These are phyloP conservation scores for Acronicta leporina DNA, from an alignment of 2,888 invertebrate genomes.

Conservation along the genomic window DNA sequence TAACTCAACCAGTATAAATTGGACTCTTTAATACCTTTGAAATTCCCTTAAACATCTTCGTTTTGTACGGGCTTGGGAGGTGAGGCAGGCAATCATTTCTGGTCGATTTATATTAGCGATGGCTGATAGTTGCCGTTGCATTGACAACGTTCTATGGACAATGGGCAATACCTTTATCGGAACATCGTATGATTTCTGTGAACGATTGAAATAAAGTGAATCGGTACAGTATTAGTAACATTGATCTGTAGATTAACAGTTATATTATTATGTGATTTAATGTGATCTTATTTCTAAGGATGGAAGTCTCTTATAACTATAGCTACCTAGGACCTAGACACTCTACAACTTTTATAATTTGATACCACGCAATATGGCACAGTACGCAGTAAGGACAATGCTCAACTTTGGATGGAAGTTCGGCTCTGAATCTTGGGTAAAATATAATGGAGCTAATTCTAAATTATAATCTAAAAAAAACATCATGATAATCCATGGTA, in stretches of 20 bases:
- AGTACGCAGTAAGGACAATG: too few species aligned
- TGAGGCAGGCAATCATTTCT: conserved; percentile 52
- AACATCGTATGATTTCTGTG: conserved; percentile 60
- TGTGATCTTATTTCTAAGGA: not conserved
- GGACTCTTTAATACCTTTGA: conserved; percentile 36
- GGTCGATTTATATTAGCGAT: conserved; percentile 73
- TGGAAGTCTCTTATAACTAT: not conserved
- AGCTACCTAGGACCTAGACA: too few species aligned
- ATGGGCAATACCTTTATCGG: conserved; percentile 73
- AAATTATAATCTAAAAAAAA: too few species aligned
- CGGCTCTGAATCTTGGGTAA: too few species aligned
- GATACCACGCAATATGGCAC: too few species aligned
- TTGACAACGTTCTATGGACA: conserved; percentile 73
- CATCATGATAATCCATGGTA: too few species aligned
- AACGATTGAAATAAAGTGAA: conserved; percentile 37
- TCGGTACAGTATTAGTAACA: conserved; percentile 27
- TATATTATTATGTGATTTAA: not conserved
- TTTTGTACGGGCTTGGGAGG: conserved; percentile 23
- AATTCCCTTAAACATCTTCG: conserved; percentile 7
- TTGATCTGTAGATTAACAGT: conserved; percentile 28
- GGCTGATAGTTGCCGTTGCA: conserved; percentile 69
- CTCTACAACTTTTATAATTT: too few species aligned
- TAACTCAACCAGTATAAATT: conserved; percentile 57
- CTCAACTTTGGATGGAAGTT: too few species aligned
- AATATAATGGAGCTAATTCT: too few species aligned